phyloP scores from a whole-genome alignment of 2,888 invertebrate species.

The Odontothrips loti region DNA sequence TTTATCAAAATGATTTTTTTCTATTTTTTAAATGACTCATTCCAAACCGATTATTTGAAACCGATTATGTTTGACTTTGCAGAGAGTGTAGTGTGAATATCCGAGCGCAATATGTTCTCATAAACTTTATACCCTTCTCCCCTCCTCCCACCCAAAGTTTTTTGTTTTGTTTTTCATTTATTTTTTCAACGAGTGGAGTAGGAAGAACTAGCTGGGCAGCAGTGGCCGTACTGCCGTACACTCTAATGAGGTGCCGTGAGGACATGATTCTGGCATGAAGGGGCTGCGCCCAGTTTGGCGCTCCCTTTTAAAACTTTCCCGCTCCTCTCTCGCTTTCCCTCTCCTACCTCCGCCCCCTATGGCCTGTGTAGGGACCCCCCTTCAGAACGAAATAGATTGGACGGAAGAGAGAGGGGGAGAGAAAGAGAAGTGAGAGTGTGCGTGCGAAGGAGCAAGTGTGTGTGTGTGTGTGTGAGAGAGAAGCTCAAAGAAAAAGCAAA shows the following conservation, averaged over 20 bases:
- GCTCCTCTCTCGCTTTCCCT: not conserved
- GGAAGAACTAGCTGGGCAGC: too few species aligned
- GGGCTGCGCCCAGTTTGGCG: not conserved
- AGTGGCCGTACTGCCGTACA: too few species aligned
- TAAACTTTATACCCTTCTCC: not conserved
- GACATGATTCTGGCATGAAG: too few species aligned
- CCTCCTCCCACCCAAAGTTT: not conserved
- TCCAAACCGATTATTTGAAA: too few species aligned
- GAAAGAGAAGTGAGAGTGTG: slow-evolving; percentile 21
- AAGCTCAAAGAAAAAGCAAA: too few species aligned
- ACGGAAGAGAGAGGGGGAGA: slow-evolving; percentile 26
- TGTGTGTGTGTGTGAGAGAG: not conserved
- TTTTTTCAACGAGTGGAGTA: too few species aligned
- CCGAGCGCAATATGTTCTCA: not conserved
- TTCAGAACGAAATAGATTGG: not conserved
- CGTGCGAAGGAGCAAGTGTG: not conserved
- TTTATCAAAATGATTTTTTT: too few species aligned
- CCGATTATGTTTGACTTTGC: not conserved
- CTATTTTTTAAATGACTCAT: too few species aligned
- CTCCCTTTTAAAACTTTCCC: not conserved
- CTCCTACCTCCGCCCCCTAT: not conserved
- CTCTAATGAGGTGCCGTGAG: too few species aligned
- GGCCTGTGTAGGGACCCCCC: not conserved
- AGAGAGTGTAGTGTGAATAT: not conserved
- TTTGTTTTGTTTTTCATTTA: too few species aligned